These are phyloP conservation scores for Erebia epiphron DNA, from an alignment of 2,888 invertebrate genomes.

Conservation along the genomic window DNA sequence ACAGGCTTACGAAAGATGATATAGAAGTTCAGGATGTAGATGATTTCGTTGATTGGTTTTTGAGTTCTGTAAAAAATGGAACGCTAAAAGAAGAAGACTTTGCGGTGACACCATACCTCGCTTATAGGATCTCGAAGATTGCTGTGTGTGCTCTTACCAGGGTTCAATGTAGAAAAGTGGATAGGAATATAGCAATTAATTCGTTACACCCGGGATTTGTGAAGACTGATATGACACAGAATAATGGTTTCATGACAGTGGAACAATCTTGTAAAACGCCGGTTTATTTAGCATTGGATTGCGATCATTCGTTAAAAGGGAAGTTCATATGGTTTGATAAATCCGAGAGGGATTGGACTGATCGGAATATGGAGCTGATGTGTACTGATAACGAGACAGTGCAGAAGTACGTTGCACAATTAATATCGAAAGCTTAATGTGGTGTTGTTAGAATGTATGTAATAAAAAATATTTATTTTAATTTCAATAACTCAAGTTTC, in stretches of 20 bases:
- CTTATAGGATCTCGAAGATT: conserved; percentile 46
- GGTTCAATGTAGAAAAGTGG: conserved; percentile 43
- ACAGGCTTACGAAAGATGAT: conserved; percentile 41
- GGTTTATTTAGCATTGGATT: conserved; percentile 46
- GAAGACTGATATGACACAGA: conserved; percentile 44
- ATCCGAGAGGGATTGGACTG: conserved; percentile 44
- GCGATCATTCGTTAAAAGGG: conserved; percentile 46
- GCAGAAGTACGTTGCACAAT: conserved; percentile 5
- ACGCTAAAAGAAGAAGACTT: conserved; percentile 45
- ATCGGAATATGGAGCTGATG: conserved; percentile 35
- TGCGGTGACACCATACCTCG: conserved; percentile 36
- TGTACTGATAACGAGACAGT: conserved; percentile 24
- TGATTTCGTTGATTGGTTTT: conserved; percentile 47
- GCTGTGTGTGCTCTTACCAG: conserved; percentile 45
- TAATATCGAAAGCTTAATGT: conserved; percentile 4
- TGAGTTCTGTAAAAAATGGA: conserved; percentile 43
- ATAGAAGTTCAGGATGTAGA: conserved; percentile 43
- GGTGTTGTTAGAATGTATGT: background rate
- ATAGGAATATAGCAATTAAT: conserved; percentile 44
- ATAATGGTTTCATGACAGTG: conserved; percentile 39
- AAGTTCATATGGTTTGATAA: conserved; percentile 48
- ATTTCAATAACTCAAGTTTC: too few species aligned
- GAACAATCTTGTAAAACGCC: conserved; percentile 42
- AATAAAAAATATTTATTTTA: too few species aligned
- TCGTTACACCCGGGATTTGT: conserved; percentile 48